Evolutionary conservation across 2,113 vertebrate species (phyloP).

Genomic region (Gnathonemus longibarbis): DNA sequence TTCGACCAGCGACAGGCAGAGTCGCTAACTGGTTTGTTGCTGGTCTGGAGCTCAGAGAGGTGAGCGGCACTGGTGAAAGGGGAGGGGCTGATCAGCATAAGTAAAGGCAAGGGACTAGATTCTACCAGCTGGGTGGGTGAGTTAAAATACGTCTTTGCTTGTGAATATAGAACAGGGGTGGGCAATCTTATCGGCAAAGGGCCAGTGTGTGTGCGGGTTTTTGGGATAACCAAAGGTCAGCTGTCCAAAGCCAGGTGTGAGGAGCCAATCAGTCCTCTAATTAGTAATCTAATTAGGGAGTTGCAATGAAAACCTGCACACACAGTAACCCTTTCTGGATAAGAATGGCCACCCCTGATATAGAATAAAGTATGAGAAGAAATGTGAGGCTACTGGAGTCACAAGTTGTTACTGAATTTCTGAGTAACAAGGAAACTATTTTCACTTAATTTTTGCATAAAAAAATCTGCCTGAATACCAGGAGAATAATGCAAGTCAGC

Average conservation of each 20-base stretch:
- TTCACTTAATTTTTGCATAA: background rate
- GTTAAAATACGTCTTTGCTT: background rate
- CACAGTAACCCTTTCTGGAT: too few relatives aligned
- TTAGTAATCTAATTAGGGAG: too few relatives aligned
- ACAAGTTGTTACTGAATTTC: background rate
- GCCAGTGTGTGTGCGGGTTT: too few relatives aligned
- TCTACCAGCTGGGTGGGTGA: slow-evolving; percentile 16
- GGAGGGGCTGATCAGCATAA: background rate
- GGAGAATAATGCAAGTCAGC: background rate
- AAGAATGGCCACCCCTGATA: too few relatives aligned
- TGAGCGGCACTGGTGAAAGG: background rate
- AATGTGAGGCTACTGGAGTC: too few relatives aligned
- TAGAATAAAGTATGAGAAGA: background rate
- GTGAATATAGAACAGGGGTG: background rate
- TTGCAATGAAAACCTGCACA: too few relatives aligned
- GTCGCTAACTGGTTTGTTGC: slow-evolving; percentile 24
- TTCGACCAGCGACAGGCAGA: slow-evolving; percentile 15
- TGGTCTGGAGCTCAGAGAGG: slow-evolving; percentile 14
- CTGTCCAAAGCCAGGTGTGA: too few relatives aligned
- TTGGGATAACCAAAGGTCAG: too few relatives aligned
- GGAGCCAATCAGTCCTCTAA: too few relatives aligned
- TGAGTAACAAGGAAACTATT: background rate
- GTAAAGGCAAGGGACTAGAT: background rate
- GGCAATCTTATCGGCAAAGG: too few relatives aligned
- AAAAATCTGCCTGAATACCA: background rate